phyloP scores from a whole-genome alignment of 1,140 invertebrate genomes.

The Asbolus verrucosus region DNA sequence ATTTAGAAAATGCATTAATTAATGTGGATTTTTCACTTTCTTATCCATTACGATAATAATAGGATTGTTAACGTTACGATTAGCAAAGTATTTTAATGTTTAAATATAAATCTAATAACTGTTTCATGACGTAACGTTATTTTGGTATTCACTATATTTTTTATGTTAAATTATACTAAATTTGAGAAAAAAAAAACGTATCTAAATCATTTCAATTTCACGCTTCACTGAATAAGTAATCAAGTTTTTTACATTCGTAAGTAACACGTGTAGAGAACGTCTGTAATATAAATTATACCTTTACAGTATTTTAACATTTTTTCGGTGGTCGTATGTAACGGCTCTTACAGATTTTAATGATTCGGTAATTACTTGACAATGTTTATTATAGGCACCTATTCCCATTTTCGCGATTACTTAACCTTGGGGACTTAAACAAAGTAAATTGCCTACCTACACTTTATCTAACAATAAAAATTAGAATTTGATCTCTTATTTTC shows the following conservation, averaged over 20 bases:
- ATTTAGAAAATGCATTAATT: conserved; percentile 25
- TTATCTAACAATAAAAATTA: too few relatives aligned
- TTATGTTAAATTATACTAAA: too few relatives aligned
- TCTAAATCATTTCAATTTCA: conserved; percentile 18
- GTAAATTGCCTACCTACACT: conserved; percentile 10
- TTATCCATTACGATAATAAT: too few relatives aligned
- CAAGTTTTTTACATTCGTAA: conserved; percentile 16
- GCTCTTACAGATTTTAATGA: neutral
- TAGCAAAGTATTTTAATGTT: too few relatives aligned
- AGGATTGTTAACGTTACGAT: too few relatives aligned
- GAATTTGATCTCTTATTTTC: too few relatives aligned
- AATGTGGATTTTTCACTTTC: conserved; percentile 29
- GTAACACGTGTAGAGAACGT: too few relatives aligned
- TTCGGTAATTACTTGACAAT: neutral
- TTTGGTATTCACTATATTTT: conserved; percentile 7
- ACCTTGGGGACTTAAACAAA: conserved; percentile 16
- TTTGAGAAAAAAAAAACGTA: neutral
- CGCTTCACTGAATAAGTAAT: neutral
- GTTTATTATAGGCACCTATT: too few relatives aligned
- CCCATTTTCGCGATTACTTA: conserved; percentile 8
- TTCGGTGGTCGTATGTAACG: conserved; percentile 1
- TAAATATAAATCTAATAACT: neutral
- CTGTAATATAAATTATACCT: too few relatives aligned
- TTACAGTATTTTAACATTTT: too few relatives aligned
- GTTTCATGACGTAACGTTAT: conserved; percentile 1